Percentiles rank a stretch among this genome's conserved stretches.
Evolutionary conservation across 2,113 vertebrate genomes (phyloP).

Genomic region (Xiphophorus couchianus): DNA sequence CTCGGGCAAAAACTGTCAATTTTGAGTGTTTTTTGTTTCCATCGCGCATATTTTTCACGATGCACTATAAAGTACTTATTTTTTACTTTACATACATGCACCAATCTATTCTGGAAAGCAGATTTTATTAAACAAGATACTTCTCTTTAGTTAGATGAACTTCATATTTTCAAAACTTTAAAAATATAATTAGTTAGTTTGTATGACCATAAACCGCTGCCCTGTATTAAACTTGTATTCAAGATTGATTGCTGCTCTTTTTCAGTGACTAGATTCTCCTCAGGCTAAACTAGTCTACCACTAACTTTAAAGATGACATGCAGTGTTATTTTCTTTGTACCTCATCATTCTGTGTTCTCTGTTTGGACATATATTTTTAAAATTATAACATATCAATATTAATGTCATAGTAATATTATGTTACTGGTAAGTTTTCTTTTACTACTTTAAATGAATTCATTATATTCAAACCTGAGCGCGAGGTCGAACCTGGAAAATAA

Average conservation of each 20-base stretch:
- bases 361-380: too few relatives aligned
- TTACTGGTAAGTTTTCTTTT: neutral
- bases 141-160: neutral
- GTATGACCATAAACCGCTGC: neutral
- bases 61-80: neutral
- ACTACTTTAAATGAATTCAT: neutral
- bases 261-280: neutral
- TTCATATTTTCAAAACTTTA: neutral
- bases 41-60: neutral
- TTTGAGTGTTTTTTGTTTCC: neutral
- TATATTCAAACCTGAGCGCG: neutral
- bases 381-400: neutral
- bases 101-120: neutral
- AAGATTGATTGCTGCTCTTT: neutral
- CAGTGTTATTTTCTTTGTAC: neutral
- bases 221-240: neutral
- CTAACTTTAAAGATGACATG: neutral
- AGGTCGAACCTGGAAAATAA: neutral
- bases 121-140: neutral
- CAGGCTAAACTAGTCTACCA: neutral
- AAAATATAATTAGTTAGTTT: neutral
- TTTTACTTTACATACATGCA: neutral
- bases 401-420: neutral
- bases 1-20: constrained; percentile 6
- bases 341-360: too few relatives aligned